Conservation (phyloP, 1,140 invertebrate genomes). For the Lineus longissimus region DNA sequence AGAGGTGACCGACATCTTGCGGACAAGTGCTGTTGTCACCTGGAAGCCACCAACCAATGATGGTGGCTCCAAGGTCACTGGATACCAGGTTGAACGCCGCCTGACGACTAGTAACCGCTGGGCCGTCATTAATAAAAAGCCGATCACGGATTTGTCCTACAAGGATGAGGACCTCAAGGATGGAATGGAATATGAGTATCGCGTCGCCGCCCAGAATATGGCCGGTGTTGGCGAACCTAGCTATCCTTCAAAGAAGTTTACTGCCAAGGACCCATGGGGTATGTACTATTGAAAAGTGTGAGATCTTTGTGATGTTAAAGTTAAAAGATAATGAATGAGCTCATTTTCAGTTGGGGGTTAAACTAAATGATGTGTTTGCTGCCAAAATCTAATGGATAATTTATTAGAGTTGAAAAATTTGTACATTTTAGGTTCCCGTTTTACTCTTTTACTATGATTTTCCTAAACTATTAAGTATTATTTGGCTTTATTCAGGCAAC, state of each 20-base stretch:
- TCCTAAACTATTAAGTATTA: too few relatives aligned
- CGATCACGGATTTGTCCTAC: conserved; percentile 75
- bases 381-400: too few relatives aligned
- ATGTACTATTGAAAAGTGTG: too few relatives aligned
- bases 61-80: conserved; percentile 92
- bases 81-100: conserved; percentile 89
- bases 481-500: too few relatives aligned
- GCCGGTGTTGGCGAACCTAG: conserved; percentile 92
- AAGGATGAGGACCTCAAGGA: conserved; percentile 55
- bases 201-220: conserved; percentile 81
- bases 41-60: conserved; percentile 87
- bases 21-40: conserved; percentile 86
- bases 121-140: conserved; percentile 61
- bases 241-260: conserved; percentile 77
- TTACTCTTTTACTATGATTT: too few relatives aligned
- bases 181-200: conserved; percentile 87
- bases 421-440: too few relatives aligned
- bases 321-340: too few relatives aligned
- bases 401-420: too few relatives aligned
- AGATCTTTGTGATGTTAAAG: too few relatives aligned
- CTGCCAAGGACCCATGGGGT: conserved; percentile 91
- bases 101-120: conserved; percentile 64
- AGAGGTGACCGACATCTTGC: conserved; percentile 90
- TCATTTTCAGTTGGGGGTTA: too few relatives aligned
- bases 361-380: too few relatives aligned